A percentile compares a stretch with the other conserved stretches of the same genome.
Conservation (phyloP, 2,113 vertebrate species). For the Eurystomus gularis region DNA sequence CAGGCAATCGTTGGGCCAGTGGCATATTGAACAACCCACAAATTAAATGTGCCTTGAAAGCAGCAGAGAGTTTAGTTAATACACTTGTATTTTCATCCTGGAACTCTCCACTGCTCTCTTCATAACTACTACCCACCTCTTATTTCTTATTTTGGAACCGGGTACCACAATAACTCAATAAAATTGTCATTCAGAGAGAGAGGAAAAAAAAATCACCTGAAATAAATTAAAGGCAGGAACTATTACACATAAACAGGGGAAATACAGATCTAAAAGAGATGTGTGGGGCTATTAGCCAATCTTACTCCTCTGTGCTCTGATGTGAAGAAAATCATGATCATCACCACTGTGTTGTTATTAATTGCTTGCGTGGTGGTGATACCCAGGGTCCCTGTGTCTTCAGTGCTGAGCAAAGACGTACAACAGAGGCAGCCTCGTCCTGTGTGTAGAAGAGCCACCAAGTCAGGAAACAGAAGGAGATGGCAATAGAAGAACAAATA, state of each 20-base stretch:
- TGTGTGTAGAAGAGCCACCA: background rate
- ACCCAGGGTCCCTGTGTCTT: background rate
- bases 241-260: background rate
- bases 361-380: background rate
- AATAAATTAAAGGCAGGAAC: background rate
- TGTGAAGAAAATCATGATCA: background rate
- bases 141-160: background rate
- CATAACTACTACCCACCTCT: background rate
- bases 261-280: background rate
- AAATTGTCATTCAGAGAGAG: rapidly evolving
- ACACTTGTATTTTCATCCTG: background rate
- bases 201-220: background rate
- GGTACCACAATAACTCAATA: background rate
- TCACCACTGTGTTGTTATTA: background rate
- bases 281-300: background rate
- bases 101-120: background rate
- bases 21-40: background rate
- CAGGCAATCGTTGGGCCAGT: background rate
- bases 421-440: background rate
- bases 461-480: background rate
- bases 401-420: background rate
- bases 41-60: background rate
- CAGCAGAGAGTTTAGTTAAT: background rate
- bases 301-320: background rate
- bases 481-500: background rate